Percentiles rank a stretch among this genome's conserved stretches.
Conservation (phyloP, 2,888 invertebrate species). For the Lamellibrachia satsuma region DNA sequence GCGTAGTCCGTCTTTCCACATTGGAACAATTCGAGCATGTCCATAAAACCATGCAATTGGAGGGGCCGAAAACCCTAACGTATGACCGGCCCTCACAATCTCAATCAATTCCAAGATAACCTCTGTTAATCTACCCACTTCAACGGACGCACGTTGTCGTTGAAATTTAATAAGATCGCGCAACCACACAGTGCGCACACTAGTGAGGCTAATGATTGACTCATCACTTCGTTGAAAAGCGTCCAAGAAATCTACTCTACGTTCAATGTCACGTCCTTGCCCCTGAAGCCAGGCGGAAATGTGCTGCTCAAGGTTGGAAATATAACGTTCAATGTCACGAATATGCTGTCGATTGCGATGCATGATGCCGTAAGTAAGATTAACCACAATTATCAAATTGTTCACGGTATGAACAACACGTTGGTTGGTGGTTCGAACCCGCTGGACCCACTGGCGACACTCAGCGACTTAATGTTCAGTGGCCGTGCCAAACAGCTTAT, state of each 20-base stretch:
- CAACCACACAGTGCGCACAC: not conserved
- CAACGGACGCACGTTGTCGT: not conserved
- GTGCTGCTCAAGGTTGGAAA: not conserved
- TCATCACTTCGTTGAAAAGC: not conserved
- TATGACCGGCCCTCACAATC: not conserved
- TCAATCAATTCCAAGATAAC: constrained; percentile 18
- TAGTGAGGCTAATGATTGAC: not conserved
- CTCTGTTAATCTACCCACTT: constrained; percentile 18
- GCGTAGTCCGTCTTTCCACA: constrained; percentile 6
- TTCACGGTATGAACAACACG: not conserved
- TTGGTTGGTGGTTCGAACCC: not conserved
- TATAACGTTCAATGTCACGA: no score
- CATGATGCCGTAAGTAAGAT: not conserved
- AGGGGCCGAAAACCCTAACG: not conserved
- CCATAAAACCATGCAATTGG: not conserved
- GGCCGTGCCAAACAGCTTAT: not conserved
- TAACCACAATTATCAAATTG: not conserved
- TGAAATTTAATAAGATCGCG: not conserved
- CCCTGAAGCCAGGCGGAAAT: not conserved
- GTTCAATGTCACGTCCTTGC: not conserved
- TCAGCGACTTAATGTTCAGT: not conserved
- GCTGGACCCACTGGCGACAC: not conserved
- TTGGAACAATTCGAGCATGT: not conserved
- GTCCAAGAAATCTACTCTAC: not conserved
- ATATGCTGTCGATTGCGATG: not conserved